Evolutionary conservation across 92 coral and sea anemone genomes (phyloP).

Genomic region (Parazoanthus darwini): DNA sequence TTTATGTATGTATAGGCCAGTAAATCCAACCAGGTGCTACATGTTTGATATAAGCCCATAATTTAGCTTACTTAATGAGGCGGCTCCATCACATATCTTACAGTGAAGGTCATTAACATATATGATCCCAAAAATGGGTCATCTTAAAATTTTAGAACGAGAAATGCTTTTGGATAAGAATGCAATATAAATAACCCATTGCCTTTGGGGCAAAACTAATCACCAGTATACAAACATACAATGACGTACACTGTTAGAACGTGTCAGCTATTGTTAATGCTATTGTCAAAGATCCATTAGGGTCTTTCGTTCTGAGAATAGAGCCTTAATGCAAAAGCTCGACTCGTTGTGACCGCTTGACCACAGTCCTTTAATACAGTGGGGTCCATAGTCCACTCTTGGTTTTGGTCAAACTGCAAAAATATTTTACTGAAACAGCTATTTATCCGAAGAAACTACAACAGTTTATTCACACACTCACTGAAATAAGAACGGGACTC

Average conservation of each 20-base stretch:
- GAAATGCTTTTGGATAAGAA: too few species aligned
- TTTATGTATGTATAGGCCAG: conserved; percentile 39
- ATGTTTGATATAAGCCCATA: conserved; percentile 33
- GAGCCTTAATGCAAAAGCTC: not conserved
- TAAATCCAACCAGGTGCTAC: not conserved
- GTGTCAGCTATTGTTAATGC: too few species aligned
- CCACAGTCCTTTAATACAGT: not conserved
- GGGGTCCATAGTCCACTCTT: conserved; percentile 33
- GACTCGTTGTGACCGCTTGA: conserved; percentile 20
- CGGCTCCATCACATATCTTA: too few species aligned
- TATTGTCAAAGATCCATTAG: too few species aligned
- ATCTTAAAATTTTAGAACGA: too few species aligned
- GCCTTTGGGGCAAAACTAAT: too few species aligned
- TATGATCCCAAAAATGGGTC: too few species aligned
- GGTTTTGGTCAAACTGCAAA: conserved; percentile 46
- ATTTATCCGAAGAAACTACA: conserved; percentile 33
- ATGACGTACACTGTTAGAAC: too few species aligned
- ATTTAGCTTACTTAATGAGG: not conserved
- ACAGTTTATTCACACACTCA: conserved; percentile 18
- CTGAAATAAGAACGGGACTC: not conserved
- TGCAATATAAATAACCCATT: too few species aligned
- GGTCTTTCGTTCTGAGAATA: too few species aligned
- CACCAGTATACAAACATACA: too few species aligned
- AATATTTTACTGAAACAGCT: conserved; percentile 32
- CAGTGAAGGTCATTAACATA: too few species aligned